Conservation (phyloP, 2,113 vertebrate genomes). For the Thryonomys swinderianus region DNA sequence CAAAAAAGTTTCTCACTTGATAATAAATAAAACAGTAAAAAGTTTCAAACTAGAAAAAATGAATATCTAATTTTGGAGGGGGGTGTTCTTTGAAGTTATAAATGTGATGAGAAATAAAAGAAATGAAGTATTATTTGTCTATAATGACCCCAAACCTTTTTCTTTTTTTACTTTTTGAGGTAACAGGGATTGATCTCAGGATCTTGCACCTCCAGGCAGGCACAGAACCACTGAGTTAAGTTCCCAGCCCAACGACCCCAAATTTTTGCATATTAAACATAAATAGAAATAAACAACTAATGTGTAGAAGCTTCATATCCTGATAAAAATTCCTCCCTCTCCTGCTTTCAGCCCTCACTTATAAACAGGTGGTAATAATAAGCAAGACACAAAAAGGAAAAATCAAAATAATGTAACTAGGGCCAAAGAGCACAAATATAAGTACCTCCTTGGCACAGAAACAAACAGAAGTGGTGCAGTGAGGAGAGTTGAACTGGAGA, state of each 20-base stretch:
- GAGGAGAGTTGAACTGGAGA: neutral
- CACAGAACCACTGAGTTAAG: too few species aligned
- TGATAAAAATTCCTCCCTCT: neutral
- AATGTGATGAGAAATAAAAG: conserved; percentile 26
- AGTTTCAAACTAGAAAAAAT: conserved; percentile 7
- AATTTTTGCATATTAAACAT: neutral
- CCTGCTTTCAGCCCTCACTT: neutral
- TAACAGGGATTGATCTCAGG: too few species aligned
- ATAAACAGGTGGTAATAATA: neutral
- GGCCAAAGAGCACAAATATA: neutral
- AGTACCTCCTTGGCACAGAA: neutral
- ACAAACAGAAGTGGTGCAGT: neutral
- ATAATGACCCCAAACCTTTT: neutral
- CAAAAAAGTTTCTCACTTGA: neutral
- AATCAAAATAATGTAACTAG: neutral
- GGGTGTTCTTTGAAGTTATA: neutral
- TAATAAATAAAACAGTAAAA: neutral
- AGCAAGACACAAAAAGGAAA: neutral
- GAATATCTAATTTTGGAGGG: neutral
- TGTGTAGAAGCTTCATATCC: neutral
- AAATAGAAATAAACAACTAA: neutral
- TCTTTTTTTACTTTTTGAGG: too few species aligned
- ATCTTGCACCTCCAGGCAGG: too few species aligned
- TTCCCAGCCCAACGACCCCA: too few species aligned
- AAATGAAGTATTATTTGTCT: neutral